Percentiles rank a stretch among this genome's conserved stretches.
Conservation (phyloP, 2,113 vertebrate species). For the Trogon melanurus region DNA sequence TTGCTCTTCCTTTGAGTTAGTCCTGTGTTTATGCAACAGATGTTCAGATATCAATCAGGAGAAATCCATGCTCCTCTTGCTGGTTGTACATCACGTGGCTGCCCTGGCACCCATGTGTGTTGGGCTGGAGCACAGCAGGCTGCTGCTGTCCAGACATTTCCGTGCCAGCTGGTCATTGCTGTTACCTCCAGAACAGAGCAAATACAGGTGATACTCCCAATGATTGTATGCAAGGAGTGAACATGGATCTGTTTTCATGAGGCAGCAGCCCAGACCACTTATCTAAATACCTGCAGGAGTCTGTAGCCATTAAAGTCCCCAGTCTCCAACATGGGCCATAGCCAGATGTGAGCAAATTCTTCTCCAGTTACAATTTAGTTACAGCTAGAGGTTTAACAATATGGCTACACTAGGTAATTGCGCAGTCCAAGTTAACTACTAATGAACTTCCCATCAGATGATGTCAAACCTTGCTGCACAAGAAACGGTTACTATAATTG, state of each 20-base stretch:
- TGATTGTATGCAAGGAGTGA: accelerated
- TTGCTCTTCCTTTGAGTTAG: neutral
- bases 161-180: accelerated
- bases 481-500: neutral
- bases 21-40: neutral
- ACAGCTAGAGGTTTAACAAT: conserved; percentile 24
- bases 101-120: accelerated
- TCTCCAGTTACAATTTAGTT: conserved; percentile 30
- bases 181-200: neutral
- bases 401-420: conserved; percentile 12
- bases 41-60: neutral
- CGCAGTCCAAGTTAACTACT: conserved; percentile 52
- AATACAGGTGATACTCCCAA: neutral
- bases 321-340: neutral
- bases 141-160: neutral
- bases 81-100: neutral
- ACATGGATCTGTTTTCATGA: neutral
- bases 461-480: neutral
- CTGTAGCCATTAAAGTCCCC: neutral
- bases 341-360: conserved; percentile 38
- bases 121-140: neutral
- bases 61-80: neutral
- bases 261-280: neutral
- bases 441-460: conserved; percentile 23
- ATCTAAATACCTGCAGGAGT: neutral